Conservation (phyloP, 2,113 vertebrate species). For the Platycercus adscitus region DNA sequence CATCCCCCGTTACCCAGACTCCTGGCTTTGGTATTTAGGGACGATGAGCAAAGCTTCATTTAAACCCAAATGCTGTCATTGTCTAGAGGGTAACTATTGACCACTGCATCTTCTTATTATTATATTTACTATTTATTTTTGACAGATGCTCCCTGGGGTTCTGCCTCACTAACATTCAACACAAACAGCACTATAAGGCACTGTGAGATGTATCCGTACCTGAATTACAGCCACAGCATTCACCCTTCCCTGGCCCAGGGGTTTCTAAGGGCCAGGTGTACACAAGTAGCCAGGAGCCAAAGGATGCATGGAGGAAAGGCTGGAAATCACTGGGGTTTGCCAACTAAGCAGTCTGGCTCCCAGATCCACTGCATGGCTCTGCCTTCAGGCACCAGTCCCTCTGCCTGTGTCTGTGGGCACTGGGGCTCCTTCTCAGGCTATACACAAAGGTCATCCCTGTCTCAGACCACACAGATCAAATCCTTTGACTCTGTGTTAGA, state of each 20-base stretch:
- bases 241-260: neutral
- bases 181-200: neutral
- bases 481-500: neutral
- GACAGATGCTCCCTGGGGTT: neutral
- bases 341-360: neutral
- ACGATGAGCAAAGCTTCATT: neutral
- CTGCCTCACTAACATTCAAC: neutral
- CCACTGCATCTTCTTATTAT: neutral
- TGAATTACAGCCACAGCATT: neutral
- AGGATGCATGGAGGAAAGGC: neutral
- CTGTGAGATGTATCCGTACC: neutral
- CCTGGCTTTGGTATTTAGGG: neutral
- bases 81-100: neutral
- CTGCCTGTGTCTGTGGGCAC: fast-evolving
- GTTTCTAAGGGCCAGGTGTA: neutral
- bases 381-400: neutral
- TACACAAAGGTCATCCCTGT: neutral
- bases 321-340: neutral
- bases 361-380: fast-evolving
- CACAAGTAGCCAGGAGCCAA: fast-evolving
- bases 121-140: neutral
- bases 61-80: neutral
- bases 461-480: neutral
- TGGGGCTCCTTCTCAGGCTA: neutral
- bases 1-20: fast-evolving